Base-by-base conservation (phyloP, 1,140 invertebrate species). In the Psix sp. region DNA sequence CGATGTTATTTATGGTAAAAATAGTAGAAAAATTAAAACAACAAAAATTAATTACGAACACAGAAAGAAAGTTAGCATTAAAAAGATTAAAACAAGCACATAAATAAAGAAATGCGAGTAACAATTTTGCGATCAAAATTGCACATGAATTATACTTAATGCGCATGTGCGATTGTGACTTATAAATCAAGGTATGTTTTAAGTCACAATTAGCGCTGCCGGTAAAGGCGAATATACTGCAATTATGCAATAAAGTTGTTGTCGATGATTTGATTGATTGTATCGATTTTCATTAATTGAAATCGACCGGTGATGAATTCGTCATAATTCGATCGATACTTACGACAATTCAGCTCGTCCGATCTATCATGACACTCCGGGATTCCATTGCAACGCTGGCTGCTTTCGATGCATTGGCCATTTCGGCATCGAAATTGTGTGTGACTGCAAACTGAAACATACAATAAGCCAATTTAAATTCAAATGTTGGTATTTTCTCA, bases 401-500 rank as follows among this genome's bases (percentile, higher is more conserved):
- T 85, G 10, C 78, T 77, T 20, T 86, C 89, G 49, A 96, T 91
- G 80, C 95, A 96, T 66, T 89, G 89, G 4, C 91, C 91, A 80
- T 91, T 89, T 60, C 86, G 81, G 78, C 93, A 91, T 70, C 86
- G 77, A 76, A 86, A 88, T 65, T 88, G 79, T 46, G 82, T 83
- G 24, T 66, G 31, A 6, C 51, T 79, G 42, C 84, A 87, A 11
- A 45, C 84, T 86, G 71, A 1, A 65, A 76, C 24, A 79, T 39
- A 73, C 39, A 73, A 59, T 24, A 49, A 56, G 26, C 13, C 33
- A 43, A 56, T 38, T 10, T 56, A 26, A 62, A 62, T 56, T 49
- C 52, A 49, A 67, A 40, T 46, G 20, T 46, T 21, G 3, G 46
- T 13, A 21, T 2, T 20, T 26, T 15, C 18, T n/a, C n/a, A n/a